Evolutionary conservation across 1,140 invertebrate genomes (phyloP).

Genomic region (Parapsyche elsis): DNA sequence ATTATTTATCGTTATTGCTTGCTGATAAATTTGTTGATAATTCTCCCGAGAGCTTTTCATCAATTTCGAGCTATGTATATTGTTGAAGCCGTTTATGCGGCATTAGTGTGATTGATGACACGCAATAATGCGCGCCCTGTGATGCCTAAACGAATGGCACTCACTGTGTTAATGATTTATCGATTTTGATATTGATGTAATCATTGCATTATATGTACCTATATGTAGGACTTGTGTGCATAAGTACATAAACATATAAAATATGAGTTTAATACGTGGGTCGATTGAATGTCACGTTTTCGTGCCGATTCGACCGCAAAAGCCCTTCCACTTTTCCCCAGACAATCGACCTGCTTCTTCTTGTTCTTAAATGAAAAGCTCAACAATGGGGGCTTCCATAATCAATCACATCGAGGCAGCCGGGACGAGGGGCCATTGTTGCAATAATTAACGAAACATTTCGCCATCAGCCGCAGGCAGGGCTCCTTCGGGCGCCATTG

Average conservation of each 20-base stretch:
- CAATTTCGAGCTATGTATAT: neutral
- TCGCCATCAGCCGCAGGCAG: neutral
- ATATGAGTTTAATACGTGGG: no score
- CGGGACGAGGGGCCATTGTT: constrained; percentile 14
- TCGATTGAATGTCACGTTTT: neutral
- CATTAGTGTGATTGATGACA: constrained; percentile 17
- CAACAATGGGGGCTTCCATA: constrained; percentile 19
- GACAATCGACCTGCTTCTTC: constrained; percentile 4
- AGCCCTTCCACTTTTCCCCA: neutral
- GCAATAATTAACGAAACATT: constrained; percentile 36
- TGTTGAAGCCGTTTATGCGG: neutral
- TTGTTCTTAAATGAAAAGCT: constrained; percentile 2
- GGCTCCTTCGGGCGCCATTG: neutral
- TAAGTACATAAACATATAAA: no score
- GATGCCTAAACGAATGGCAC: no score
- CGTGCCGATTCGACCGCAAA: neutral
- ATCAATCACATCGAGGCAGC: constrained; percentile 26
- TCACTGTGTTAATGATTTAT: neutral
- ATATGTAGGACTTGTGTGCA: no score
- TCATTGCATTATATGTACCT: no score
- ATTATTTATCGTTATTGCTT: constrained; percentile 3
- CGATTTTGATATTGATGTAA: neutral
- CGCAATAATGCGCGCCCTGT: neutral
- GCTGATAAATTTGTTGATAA: neutral
- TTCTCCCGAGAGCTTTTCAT: neutral